phyloP scores from a whole-genome alignment of 2,888 invertebrate species.

The Camponotus fellah region DNA sequence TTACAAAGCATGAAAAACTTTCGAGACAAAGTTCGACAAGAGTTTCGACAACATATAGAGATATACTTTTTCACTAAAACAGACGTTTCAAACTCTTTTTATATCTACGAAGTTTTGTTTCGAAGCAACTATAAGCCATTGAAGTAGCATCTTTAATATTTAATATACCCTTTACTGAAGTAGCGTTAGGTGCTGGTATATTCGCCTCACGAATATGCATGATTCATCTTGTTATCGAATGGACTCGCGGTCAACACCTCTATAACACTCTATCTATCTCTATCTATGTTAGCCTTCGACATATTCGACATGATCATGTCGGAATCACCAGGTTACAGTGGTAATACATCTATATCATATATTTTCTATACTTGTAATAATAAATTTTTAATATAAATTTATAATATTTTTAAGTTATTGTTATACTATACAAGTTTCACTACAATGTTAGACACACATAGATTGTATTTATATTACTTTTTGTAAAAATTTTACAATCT shows the following conservation, averaged over 20 bases:
- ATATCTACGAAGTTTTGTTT: background rate
- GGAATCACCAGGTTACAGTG: background rate
- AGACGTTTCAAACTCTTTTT: background rate
- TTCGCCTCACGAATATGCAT: background rate
- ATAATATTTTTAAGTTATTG: background rate
- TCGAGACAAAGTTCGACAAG: background rate
- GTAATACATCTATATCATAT: background rate
- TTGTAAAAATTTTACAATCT: too few relatives aligned
- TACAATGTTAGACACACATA: background rate
- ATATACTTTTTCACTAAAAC: too few relatives aligned
- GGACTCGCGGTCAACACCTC: too few relatives aligned
- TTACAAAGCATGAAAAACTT: background rate
- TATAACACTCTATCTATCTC: too few relatives aligned
- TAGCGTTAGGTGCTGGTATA: background rate
- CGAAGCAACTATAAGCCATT: background rate
- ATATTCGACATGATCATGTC: background rate
- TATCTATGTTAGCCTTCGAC: too few relatives aligned
- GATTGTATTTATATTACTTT: too few relatives aligned
- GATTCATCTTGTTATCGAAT: background rate
- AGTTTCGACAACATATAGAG: background rate
- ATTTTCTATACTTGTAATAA: background rate
- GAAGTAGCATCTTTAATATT: too few relatives aligned
- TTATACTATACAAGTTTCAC: too few relatives aligned
- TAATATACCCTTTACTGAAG: too few relatives aligned
- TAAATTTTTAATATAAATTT: background rate